phyloP scores from a whole-genome alignment of 30 jellyfish, hydroid and myxozoan genomes.

The Aurelia sp. region DNA sequence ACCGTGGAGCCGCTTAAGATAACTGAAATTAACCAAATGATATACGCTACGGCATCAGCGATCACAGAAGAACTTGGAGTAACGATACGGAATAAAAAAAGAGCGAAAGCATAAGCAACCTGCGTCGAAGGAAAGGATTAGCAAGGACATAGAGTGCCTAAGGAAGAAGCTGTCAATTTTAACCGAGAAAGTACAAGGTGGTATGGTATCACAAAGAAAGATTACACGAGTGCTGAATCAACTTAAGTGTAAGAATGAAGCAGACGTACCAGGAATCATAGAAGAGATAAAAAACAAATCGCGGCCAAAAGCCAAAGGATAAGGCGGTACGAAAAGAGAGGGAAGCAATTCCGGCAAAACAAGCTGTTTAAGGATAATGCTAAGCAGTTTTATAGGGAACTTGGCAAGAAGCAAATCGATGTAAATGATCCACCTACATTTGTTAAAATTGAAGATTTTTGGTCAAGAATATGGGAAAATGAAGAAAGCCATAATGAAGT shows the following conservation, averaged over 20 bases:
- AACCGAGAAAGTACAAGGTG: slow-evolving; percentile 13
- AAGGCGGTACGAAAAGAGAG: background rate
- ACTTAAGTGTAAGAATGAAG: background rate
- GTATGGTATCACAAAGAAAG: background rate
- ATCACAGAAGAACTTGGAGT: background rate
- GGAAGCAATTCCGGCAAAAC: background rate
- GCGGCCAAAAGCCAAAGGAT: slow-evolving; percentile 25
- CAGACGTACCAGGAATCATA: background rate
- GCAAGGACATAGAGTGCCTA: slow-evolving; percentile 20
- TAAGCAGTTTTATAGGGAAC: too few relatives aligned
- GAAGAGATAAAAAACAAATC: slow-evolving; percentile 29
- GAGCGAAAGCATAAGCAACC: slow-evolving; percentile 14
- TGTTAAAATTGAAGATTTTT: background rate
- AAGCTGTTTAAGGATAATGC: background rate
- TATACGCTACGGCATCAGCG: slow-evolving; percentile 10
- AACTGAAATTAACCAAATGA: background rate
- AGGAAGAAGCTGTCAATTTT: slow-evolving; percentile 16
- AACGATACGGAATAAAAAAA: background rate
- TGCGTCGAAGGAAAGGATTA: slow-evolving; percentile 12
- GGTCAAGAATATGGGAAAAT: slow-evolving; percentile 1
- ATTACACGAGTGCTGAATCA: background rate
- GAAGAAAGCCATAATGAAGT: background rate
- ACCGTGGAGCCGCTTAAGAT: background rate
- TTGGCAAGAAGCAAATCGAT: too few relatives aligned
- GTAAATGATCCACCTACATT: background rate